phyloP scores from a whole-genome alignment of 1,140 invertebrate genomes.

The Thaumatotibia leucotreta region DNA sequence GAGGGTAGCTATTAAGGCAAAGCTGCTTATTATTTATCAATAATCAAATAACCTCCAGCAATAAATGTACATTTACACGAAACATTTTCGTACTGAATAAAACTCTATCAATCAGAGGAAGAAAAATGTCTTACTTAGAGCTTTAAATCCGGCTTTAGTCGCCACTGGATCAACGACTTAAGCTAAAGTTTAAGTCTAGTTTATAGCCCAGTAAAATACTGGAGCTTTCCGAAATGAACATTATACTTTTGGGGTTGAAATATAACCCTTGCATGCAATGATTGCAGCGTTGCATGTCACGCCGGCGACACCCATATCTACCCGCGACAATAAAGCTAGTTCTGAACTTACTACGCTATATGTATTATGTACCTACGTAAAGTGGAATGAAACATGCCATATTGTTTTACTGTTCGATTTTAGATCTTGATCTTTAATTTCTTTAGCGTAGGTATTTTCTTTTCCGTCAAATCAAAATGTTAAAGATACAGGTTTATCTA shows the following conservation, averaged over 20 bases:
- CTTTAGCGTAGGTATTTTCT: too few relatives aligned
- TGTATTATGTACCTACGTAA: not conserved
- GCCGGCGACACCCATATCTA: conserved; percentile 30
- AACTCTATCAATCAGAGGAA: not conserved
- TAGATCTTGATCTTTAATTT: not conserved
- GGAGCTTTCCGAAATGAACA: not conserved
- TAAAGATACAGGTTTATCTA: too few relatives aligned
- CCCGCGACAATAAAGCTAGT: conserved; percentile 16
- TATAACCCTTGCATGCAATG: conserved; percentile 35
- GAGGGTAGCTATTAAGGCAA: too few relatives aligned
- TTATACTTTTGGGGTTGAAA: conserved; percentile 8
- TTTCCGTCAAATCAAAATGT: too few relatives aligned
- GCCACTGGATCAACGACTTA: not conserved
- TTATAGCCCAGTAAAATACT: conserved; percentile 6
- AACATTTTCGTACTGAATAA: not conserved
- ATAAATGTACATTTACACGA: not conserved
- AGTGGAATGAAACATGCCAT: conserved; percentile 5
- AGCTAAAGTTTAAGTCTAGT: conserved; percentile 5
- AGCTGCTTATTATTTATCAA: too few relatives aligned
- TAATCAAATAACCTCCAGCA: not conserved
- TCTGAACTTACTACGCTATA: not conserved
- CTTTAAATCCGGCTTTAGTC: conserved; percentile 2
- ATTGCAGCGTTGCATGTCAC: conserved; percentile 53
- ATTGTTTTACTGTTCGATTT: not conserved
- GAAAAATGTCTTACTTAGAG: not conserved